A percentile compares a stretch with the other conserved stretches of the same genome.
These are phyloP conservation scores for Torymus aiolomorphi DNA, from an alignment of 2,888 invertebrate genomes.

Conservation along the genomic window DNA sequence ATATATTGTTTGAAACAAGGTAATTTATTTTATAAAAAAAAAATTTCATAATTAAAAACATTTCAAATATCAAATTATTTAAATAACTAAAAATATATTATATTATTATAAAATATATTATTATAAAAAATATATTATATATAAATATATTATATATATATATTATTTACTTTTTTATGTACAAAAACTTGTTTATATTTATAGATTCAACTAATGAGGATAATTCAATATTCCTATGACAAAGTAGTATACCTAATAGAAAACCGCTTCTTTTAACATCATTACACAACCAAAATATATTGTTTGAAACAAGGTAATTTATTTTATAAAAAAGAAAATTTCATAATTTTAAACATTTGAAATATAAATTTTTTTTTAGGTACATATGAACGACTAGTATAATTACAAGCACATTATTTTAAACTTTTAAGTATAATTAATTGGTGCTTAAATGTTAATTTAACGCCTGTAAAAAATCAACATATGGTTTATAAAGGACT, in stretches of 20 bases:
- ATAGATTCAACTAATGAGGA: too few relatives aligned
- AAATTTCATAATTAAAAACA: slow-evolving; percentile 11
- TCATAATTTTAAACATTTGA: slow-evolving; percentile 3
- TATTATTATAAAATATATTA: too few relatives aligned
- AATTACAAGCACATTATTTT: too few relatives aligned
- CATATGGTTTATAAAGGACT: slow-evolving; percentile 80
- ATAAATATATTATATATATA: too few relatives aligned
- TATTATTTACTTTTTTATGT: too few relatives aligned
- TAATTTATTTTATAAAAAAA: slow-evolving; percentile 50
- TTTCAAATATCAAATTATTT: neutral
- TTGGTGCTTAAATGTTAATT: slow-evolving; percentile 86
- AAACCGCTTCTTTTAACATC: slow-evolving; percentile 76
- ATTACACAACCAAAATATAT: slow-evolving; percentile 71
- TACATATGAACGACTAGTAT: slow-evolving; percentile 75
- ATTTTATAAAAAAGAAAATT: slow-evolving; percentile 6
- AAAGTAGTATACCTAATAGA: slow-evolving; percentile 79
- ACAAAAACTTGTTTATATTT: too few relatives aligned
- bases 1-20: slow-evolving; percentile 69
- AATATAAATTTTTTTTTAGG: slow-evolving; percentile 74
- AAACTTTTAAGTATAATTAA: slow-evolving; percentile 80
- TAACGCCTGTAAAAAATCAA: slow-evolving; percentile 84
- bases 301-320: slow-evolving; percentile 69
- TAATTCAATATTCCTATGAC: slow-evolving; percentile 72
- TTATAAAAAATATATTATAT: too few relatives aligned
- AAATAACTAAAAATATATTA: too few relatives aligned